A percentile compares a stretch with the other conserved stretches of the same genome.
These are phyloP conservation scores for Clavelina lepadiformis DNA, from an alignment of 23 tunicate species.

Conservation along the genomic window DNA sequence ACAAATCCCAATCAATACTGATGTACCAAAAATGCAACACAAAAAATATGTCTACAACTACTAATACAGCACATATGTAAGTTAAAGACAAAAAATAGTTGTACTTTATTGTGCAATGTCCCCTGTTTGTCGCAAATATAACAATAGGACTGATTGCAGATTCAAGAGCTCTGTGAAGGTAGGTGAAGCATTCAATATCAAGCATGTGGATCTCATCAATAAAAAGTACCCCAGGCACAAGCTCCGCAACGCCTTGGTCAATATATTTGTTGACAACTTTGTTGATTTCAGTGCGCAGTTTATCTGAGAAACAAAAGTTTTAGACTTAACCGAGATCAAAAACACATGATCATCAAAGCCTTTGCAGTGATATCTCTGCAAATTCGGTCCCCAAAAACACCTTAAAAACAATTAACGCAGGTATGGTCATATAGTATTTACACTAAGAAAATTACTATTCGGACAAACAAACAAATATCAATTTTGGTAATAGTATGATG, in stretches of 20 bases:
- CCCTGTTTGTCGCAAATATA: slow-evolving; percentile 82
- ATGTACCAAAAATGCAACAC: too few relatives aligned
- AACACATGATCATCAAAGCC: too few relatives aligned
- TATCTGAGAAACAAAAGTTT: slow-evolving; percentile 35
- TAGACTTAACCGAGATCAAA: too few relatives aligned
- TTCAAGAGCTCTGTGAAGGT: slow-evolving; percentile 95
- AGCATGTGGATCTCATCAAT: slow-evolving; percentile 99
- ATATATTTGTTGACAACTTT: slow-evolving; percentile 99
- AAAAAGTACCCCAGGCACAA: slow-evolving; percentile 99
- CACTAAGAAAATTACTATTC: too few relatives aligned
- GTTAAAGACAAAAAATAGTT: neutral
- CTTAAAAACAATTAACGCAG: too few relatives aligned
- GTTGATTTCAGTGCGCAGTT: slow-evolving; percentile 92
- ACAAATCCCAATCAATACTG: too few relatives aligned
- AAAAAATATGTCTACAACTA: too few relatives aligned
- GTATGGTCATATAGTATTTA: too few relatives aligned
- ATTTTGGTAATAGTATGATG: too few relatives aligned
- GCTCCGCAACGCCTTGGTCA: slow-evolving; percentile 98
- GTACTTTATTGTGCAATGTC: slow-evolving; percentile 73
- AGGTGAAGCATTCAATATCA: slow-evolving; percentile 99
- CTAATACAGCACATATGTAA: neutral
- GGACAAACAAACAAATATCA: too few relatives aligned
- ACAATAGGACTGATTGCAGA: slow-evolving; percentile 97
- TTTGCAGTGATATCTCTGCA: too few relatives aligned
- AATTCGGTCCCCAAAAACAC: too few relatives aligned